A percentile compares a stretch with the other conserved stretches of the same genome.
Conservation (phyloP, 2,113 vertebrate species). For the Platysternon megacephalum region DNA sequence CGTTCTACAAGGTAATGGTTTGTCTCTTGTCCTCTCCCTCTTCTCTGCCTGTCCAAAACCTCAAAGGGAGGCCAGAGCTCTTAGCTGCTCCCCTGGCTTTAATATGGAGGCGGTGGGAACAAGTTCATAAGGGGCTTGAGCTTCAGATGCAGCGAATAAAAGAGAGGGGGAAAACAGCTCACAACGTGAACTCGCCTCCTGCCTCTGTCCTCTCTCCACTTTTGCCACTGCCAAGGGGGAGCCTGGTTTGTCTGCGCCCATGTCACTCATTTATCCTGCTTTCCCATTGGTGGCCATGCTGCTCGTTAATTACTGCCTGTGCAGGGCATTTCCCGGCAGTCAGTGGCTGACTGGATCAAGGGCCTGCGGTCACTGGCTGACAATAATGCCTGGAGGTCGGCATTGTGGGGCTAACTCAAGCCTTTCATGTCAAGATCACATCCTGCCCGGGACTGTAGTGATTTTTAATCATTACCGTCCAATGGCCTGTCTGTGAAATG, state of each 20-base stretch:
- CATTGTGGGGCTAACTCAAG: not conserved
- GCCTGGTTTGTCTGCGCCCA: not conserved
- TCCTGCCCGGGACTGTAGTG: not conserved
- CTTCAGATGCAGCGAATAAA: not conserved
- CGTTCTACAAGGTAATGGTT: conserved; percentile 88
- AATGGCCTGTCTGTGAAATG: not conserved
- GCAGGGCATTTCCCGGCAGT: not conserved
- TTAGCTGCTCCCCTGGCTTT: fast-evolving
- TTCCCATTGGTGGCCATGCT: not conserved
- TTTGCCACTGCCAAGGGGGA: not conserved
- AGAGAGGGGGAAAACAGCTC: not conserved
- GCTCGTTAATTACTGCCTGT: not conserved
- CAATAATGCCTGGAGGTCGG: not conserved
- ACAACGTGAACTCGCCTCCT: not conserved
- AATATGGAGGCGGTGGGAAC: fast-evolving
- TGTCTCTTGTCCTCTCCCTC: not conserved
- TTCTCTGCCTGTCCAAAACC: not conserved
- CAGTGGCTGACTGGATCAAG: not conserved
- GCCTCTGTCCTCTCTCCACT: not conserved
- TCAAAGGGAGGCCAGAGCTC: not conserved
- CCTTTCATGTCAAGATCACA: fast-evolving
- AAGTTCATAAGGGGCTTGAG: not conserved
- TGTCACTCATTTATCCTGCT: not conserved
- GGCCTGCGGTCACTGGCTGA: not conserved
- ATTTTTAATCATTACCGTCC: not conserved